Base-by-base conservation (phyloP, 2,797 vertebrate species). In the Myoxocephalus aenaeus region DNA sequence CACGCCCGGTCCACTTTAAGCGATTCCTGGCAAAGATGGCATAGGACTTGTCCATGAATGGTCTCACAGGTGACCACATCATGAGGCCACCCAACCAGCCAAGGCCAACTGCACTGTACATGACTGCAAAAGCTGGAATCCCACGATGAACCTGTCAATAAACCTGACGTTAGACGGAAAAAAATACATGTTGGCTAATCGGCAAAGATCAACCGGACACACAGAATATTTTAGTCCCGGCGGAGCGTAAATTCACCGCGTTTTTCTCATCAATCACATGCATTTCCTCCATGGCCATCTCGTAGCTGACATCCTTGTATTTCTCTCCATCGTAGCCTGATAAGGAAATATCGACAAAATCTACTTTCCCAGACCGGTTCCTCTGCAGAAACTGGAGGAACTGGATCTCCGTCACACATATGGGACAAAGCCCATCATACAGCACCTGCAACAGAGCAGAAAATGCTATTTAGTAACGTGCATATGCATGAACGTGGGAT, bases 281-380 rank as follows among this genome's bases (percentile, higher is more conserved):
- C 93, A 95, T 94, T 84, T 93, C 91, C 27, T 89, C 89, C 93
- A 94, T 93, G 59, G 93, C 93, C 87, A 83, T 92, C 66, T 94
- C 86, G 15, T 92, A 94, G 83, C 69, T 90, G 63, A 94, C 73
- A 44, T 77, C 79, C 36, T 84, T 88, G 80, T 89, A 81, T 62
- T 92, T 87, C 12, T 40, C 75, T 42, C 42, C 86, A 29, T 93
- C 87, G 5, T 92, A 94, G 59, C 58, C 90, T 14, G 90, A 81
- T 65, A 85, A 72, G 3, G 92, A 82, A 51, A 92, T 93, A 34
- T 94, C 90, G 11, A 92, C 70, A 69, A 94, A 94, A 46, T 92
- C 38, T 8, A 93, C 85, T 59, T 89, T 89, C 3, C 5, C 66
- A 0, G 79, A 22, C 25, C 29, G 38, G 0, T 90, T 89, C 68